Evolutionary conservation across 2,797 vertebrate genomes (phyloP), one percentile per base, ranked within the genome.

Genomic region (Anableps anableps): DNA sequence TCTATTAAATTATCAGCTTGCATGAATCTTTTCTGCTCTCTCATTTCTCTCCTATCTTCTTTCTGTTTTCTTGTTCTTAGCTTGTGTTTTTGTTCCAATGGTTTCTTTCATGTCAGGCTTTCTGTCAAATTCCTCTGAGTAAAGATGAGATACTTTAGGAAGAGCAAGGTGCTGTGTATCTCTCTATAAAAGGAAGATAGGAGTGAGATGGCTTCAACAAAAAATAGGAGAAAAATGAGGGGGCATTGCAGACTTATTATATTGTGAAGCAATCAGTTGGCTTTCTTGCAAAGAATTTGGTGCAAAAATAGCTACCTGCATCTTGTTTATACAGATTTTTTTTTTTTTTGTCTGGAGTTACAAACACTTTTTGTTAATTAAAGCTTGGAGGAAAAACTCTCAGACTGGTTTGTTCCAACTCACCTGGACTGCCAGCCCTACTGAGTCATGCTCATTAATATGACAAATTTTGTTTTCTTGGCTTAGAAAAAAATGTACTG

Each of bases 131-230:
- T 26, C 34, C 68, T 66, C 71, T 29, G 68, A 82, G 85, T 47
- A 48, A 64, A 51, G 81, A 81, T 84, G 81, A 91, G 64, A 48
- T 75, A 80, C 75, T 71, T 83, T 11, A 74, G 82, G 79, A 87
- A 72, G 53, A 55, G 66, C 1, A 26, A 62, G 31, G 77, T 3
- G 38, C 82, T 85, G 79, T 62, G 43, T 86, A 88, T 81, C 82
- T 85, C 90, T 73, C 92, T 94, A 92, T 94, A 93, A 93, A 94
- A 92, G 90, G 93, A 90, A 91, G 81, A 75, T 72, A 77, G 83
- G 74, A 74, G 66, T 34, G 58, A 77, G 80, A n/a, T 34, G 26
- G 73, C 60, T 70, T 85, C 62, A 72, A 79, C 45, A 21, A 72
- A 71, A 62, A 45, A 34, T 75, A 76, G n/a, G 78, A 60, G 80